Evolutionary conservation across 2,888 invertebrate species (phyloP).

Genomic region (Cordilura impudica): DNA sequence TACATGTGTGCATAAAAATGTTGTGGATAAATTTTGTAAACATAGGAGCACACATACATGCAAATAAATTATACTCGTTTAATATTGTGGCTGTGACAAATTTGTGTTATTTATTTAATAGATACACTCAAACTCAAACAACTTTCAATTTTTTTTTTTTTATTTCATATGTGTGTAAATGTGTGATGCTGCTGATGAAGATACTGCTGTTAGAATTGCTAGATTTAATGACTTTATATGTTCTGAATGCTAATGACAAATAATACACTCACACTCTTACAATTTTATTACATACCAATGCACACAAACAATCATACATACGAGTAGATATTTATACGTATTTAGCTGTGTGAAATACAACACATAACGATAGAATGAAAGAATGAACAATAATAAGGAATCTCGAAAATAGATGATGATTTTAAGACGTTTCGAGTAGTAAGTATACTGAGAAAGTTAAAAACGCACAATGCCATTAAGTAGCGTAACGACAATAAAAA

Average conservation of each 20-base stretch:
- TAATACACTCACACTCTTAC: conserved; percentile 7
- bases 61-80: conserved; percentile 58
- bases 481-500: conserved; percentile 41
- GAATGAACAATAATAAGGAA: not conserved
- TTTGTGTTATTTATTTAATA: conserved; percentile 45
- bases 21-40: conserved; percentile 46
- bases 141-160: too few species aligned
- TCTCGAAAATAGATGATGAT: conserved; percentile 1
- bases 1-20: not conserved
- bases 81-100: conserved; percentile 53
- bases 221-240: conserved; percentile 76
- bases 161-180: not conserved
- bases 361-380: not conserved
- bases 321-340: too few species aligned
- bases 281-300: not conserved
- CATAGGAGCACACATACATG: conserved; percentile 21
- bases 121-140: not conserved
- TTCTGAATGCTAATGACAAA: conserved; percentile 73
- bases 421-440: conserved; percentile 17
- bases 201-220: conserved; percentile 4
- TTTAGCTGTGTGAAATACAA: too few species aligned
- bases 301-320: not conserved
- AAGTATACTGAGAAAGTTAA: conserved; percentile 28
- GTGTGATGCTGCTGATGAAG: not conserved
- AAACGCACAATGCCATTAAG: conserved; percentile 49